phyloP scores from a whole-genome alignment of 1,140 invertebrate species.

The Drosophila busckii region DNA sequence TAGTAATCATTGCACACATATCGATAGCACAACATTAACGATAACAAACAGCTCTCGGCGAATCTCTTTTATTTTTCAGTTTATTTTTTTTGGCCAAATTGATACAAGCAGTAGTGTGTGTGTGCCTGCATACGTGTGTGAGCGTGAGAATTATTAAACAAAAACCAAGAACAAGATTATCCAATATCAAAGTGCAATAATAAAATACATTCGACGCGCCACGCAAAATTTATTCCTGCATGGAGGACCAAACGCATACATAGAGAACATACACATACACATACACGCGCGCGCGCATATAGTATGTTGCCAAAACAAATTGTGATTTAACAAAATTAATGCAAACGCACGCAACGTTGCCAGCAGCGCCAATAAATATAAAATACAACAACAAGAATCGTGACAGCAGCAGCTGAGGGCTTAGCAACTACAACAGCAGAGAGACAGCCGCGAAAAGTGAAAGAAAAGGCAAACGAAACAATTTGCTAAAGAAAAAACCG shows the following conservation, averaged over 20 bases:
- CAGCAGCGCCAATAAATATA: conserved; percentile 17
- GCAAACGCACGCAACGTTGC: conserved; percentile 4
- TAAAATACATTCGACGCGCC: conserved; percentile 10
- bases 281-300: no score
- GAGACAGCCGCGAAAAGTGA: no score
- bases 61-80: conserved; percentile 41
- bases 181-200: conserved; percentile 36
- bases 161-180: conserved; percentile 31
- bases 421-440: not conserved
- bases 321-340: not conserved
- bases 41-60: conserved; percentile 22
- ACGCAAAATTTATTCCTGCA: no score
- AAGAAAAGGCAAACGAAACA: no score
- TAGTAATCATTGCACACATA: conserved; percentile 1
- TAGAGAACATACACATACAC: no score
- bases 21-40: conserved; percentile 10
- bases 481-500: no score
- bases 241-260: no score
- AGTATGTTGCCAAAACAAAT: no score
- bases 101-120: conserved; percentile 15
- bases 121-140: conserved; percentile 9
- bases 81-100: conserved; percentile 45
- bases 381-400: conserved; percentile 8
- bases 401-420: conserved; percentile 10
- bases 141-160: conserved; percentile 32